These are phyloP conservation scores for Diadumene lineata DNA, from an alignment of 92 coral and sea anemone genomes.

Conservation along the genomic window DNA sequence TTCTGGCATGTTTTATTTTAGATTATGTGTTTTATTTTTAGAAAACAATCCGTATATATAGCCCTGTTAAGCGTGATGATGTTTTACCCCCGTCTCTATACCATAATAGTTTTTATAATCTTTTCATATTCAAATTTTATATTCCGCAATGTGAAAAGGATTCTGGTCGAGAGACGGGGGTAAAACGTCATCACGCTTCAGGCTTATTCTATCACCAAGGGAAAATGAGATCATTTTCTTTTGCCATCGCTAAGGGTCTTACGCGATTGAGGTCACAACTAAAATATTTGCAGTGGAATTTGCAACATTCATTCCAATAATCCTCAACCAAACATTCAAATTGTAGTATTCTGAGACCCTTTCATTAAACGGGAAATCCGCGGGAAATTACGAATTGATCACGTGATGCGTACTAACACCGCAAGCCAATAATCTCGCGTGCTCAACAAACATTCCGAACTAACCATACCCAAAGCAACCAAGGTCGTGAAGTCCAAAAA, in stretches of 20 bases:
- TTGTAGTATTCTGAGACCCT: neutral
- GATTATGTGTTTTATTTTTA: too few species aligned
- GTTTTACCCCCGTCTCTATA: too few species aligned
- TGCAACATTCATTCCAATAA: neutral
- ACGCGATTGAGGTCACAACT: neutral
- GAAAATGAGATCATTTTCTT: neutral
- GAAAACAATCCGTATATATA: neutral
- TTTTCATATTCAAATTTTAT: neutral
- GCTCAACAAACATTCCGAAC: slow-evolving; percentile 25
- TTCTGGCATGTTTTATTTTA: too few species aligned
- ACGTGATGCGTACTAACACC: neutral
- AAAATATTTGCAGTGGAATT: neutral
- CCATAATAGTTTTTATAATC: too few species aligned
- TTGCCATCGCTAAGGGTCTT: neutral
- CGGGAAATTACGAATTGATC: slow-evolving; percentile 22
- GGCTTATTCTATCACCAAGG: too few species aligned
- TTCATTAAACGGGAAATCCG: slow-evolving; percentile 16
- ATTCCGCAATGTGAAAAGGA: neutral
- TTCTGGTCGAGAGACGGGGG: too few species aligned
- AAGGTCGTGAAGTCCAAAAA: neutral
- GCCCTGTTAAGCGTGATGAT: neutral
- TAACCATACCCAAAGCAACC: slow-evolving; percentile 9
- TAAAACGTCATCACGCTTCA: too few species aligned
- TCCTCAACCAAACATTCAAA: neutral
- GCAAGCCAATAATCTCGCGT: slow-evolving; percentile 23